Evolutionary conservation across 2,113 vertebrate species (phyloP), one percentile per base, ranked within the genome.

Genomic region (Gobius niger): DNA sequence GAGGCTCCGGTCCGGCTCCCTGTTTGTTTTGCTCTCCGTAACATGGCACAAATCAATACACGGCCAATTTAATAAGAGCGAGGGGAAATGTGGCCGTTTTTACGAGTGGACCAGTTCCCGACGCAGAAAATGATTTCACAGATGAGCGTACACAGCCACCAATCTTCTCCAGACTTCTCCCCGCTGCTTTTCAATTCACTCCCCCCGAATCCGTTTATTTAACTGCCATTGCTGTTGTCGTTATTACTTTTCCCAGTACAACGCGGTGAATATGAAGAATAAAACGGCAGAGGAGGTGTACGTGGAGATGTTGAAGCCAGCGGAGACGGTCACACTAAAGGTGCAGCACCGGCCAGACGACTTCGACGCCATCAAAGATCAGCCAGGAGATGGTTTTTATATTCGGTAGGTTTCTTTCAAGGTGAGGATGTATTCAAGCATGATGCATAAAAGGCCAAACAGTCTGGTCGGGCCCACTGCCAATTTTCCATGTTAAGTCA

Each of bases 201-300:
- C 64, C 12, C 44, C 24, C 24, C 24, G 6, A 2, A 3, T 24
- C 11, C 0, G 53, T 13, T 47, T 14, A 9, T 24, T 12, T 7
- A 46, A 13, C 7, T 7, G 5, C 0, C 11, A 42, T 15, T 15
- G 9, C 16, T 3, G 13, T 49, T 6, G 16, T 54, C 77, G 44
- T 71, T n/a, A 57, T 75, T 50, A 9, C 8, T 16, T 16, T 51
- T 16, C 13, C 52, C 86, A 99, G 98, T 99, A 97, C 51, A 95
- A 95, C 46, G 92, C 92, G 5, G 92, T 96, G 87, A 93, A 93
- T 64, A 91, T 98, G 92, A 93, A 93, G 83, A 95, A 91, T 81
- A 97, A 94, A 91, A 99, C 96, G 0, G 95, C 95, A 7, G 98
- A 99, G 73, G 97, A 99, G 75, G 95, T 96, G 57, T 99, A 99